Conservation (phyloP, 2,888 invertebrate species). For the Chymomyza procnemis region DNA sequence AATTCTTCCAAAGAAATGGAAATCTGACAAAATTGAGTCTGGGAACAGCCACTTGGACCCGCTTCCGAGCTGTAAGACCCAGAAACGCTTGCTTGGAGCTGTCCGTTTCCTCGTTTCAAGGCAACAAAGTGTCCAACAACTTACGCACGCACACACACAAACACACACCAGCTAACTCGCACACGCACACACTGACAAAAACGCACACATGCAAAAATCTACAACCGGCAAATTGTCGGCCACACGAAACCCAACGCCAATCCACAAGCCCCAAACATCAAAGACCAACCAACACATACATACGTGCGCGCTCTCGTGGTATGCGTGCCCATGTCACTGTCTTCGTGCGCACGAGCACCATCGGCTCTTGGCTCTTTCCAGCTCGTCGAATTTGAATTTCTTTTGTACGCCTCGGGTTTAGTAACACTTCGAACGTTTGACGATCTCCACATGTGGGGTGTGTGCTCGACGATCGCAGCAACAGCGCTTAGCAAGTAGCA, state of each 20-base stretch:
- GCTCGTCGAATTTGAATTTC: constrained; percentile 72
- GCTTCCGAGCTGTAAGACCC: neutral
- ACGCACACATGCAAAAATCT: neutral
- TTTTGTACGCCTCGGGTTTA: constrained; percentile 76
- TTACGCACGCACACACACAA: too few relatives aligned
- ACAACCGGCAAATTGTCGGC: neutral
- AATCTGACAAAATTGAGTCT: neutral
- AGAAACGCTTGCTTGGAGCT: constrained; percentile 5
- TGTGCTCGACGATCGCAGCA: constrained; percentile 74
- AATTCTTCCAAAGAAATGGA: too few relatives aligned
- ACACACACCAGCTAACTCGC: neutral
- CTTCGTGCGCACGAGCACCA: constrained; percentile 38
- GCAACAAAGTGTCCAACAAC: constrained; percentile 63
- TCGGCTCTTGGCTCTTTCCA: constrained; percentile 21
- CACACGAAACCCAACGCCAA: neutral
- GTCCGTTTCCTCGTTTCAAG: constrained; percentile 73
- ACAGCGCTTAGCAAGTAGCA: constrained; percentile 59
- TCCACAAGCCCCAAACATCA: neutral
- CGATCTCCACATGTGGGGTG: constrained; percentile 79
- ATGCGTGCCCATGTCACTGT: constrained; percentile 31
- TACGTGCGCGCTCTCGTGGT: neutral
- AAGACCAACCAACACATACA: constrained; percentile 32
- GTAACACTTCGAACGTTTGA: constrained; percentile 79
- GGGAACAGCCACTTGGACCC: neutral
- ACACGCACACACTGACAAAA: neutral